Conservation (phyloP, 2,797 vertebrate genomes). For the Etheostoma perlongum region DNA sequence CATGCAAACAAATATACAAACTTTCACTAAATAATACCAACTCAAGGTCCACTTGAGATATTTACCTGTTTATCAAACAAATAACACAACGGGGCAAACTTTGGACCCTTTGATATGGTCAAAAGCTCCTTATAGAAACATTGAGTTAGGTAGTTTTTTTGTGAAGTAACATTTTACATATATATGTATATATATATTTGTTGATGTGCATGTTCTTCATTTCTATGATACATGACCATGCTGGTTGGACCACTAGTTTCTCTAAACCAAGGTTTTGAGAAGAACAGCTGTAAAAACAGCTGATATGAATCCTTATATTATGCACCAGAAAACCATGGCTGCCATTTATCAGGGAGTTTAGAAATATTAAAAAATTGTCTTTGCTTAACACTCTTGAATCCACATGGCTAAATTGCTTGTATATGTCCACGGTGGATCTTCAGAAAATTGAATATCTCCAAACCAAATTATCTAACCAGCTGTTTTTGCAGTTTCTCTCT, state of each 20-base stretch:
- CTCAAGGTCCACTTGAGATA: neutral
- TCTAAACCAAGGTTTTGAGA: slow-evolving; percentile 65
- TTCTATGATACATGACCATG: neutral
- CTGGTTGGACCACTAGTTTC: slow-evolving; percentile 42
- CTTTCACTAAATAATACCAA: slow-evolving; percentile 5
- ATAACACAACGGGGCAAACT: neutral
- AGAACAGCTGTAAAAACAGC: slow-evolving; percentile 85
- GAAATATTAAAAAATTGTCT: slow-evolving; percentile 44
- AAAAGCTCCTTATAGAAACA: neutral
- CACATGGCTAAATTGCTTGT: slow-evolving; percentile 29
- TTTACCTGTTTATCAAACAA: neutral
- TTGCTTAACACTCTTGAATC: slow-evolving; percentile 49
- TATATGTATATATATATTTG: too few relatives aligned
- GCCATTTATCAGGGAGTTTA: slow-evolving; percentile 67
- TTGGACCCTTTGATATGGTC: neutral
- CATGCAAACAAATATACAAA: neutral
- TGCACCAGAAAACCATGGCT: slow-evolving; percentile 63
- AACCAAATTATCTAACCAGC: slow-evolving; percentile 63
- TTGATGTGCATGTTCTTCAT: slow-evolving; percentile 1
- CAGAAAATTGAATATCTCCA: slow-evolving; percentile 54
- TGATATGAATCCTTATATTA: slow-evolving; percentile 70
- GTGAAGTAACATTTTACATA: neutral
- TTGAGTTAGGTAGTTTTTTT: neutral
- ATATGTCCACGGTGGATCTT: slow-evolving; percentile 66
- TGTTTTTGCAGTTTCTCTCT: slow-evolving; percentile 55